These are phyloP conservation scores for Ellobius talpinus DNA, from an alignment of 2,113 vertebrate genomes.

Conservation along the genomic window DNA sequence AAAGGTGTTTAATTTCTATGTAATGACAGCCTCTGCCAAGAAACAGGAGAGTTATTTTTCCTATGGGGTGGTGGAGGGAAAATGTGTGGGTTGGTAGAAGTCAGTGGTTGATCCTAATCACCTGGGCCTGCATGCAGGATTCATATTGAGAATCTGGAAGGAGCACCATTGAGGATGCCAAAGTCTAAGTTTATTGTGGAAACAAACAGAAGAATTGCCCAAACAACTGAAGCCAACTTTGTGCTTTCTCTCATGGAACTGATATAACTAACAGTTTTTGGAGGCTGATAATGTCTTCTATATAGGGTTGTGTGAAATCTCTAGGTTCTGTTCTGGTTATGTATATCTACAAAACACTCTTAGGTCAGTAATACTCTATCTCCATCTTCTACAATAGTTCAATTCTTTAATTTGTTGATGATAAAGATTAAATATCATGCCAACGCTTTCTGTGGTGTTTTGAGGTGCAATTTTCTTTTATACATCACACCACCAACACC, in stretches of 20 bases:
- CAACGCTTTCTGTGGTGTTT: neutral
- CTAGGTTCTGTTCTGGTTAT: neutral
- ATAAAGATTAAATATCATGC: neutral
- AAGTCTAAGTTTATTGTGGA: neutral
- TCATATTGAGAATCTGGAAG: neutral
- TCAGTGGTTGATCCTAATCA: neutral
- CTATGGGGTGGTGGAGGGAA: neutral
- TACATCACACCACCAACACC: neutral
- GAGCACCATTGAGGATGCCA: neutral
- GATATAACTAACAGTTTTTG: neutral
- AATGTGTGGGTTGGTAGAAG: neutral
- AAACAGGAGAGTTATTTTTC: neutral
- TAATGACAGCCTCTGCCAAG: neutral
- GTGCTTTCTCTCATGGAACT: neutral
- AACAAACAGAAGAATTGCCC: constrained; percentile 10
- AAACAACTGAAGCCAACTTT: neutral
- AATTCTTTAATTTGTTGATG: neutral
- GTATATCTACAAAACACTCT: neutral
- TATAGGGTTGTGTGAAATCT: neutral
- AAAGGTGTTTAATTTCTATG: neutral
- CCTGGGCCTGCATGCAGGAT: no score
- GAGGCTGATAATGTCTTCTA: neutral
- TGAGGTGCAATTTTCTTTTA: neutral
- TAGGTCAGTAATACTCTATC: neutral
- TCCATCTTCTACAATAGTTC: neutral